phyloP scores from a whole-genome alignment of 2,888 invertebrate species.

The Brachyptera putata region DNA sequence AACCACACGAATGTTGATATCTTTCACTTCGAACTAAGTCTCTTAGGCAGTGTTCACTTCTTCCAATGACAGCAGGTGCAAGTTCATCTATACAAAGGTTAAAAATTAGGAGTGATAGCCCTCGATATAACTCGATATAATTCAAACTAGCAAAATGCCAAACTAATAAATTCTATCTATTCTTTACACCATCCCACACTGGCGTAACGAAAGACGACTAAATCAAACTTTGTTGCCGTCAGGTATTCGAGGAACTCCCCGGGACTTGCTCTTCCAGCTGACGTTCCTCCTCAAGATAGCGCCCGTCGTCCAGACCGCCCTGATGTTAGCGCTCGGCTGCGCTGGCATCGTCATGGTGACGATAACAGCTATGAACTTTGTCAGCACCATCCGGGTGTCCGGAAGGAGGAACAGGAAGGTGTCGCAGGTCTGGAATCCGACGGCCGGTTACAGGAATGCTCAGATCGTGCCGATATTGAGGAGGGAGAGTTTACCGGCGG shows the following conservation, averaged over 20 bases:
- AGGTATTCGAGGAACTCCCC: slow-evolving; percentile 39
- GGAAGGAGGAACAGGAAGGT: neutral
- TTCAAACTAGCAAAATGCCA: too few relatives aligned
- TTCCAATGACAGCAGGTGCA: too few relatives aligned
- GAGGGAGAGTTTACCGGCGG: neutral
- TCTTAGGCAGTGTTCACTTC: too few relatives aligned
- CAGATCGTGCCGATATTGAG: neutral
- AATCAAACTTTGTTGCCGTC: slow-evolving; percentile 15
- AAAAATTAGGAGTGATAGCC: too few relatives aligned
- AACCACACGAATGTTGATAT: too few relatives aligned
- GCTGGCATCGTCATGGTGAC: slow-evolving; percentile 41
- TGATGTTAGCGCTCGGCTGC: slow-evolving; percentile 39
- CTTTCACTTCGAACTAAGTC: too few relatives aligned
- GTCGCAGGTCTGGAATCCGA: neutral
- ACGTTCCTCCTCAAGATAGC: slow-evolving; percentile 37
- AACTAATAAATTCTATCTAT: too few relatives aligned
- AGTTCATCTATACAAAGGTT: too few relatives aligned
- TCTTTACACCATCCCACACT: too few relatives aligned
- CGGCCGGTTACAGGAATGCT: neutral
- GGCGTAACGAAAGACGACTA: too few relatives aligned
- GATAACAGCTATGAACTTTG: slow-evolving; percentile 33
- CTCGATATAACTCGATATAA: too few relatives aligned
- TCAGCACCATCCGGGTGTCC: neutral
- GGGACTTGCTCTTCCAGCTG: slow-evolving; percentile 36
- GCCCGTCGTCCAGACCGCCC: slow-evolving; percentile 37